Evolutionary conservation across 2,113 vertebrate species (phyloP).

Genomic region (Protomyctophum bolini): DNA sequence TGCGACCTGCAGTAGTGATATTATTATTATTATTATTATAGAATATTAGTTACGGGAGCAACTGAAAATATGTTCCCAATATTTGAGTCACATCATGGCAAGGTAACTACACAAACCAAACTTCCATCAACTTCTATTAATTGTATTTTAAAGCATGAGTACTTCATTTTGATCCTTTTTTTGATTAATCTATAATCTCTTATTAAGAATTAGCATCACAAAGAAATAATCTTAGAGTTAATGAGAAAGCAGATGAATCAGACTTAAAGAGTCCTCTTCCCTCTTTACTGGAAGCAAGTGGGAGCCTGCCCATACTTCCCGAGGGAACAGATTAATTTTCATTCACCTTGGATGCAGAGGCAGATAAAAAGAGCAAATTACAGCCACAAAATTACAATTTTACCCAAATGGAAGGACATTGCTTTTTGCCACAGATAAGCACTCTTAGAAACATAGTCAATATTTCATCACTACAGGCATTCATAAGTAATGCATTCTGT

Average conservation of each 20-base stretch:
- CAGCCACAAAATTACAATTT: constrained; percentile 40
- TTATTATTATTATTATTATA: too few relatives aligned
- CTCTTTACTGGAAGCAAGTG: neutral
- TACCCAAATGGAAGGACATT: neutral
- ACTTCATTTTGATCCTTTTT: neutral
- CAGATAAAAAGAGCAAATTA: constrained; percentile 7
- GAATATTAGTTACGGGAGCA: too few relatives aligned
- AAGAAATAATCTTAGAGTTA: neutral
- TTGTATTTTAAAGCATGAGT: too few relatives aligned
- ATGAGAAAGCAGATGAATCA: neutral
- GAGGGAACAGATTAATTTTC: constrained; percentile 5
- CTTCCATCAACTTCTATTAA: too few relatives aligned
- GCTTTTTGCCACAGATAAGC: constrained; percentile 33
- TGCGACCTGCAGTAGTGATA: too few relatives aligned
- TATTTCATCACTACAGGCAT: constrained; percentile 36
- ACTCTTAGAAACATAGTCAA: constrained; percentile 31
- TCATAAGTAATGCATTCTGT: constrained; percentile 53
- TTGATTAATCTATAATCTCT: constrained; percentile 16
- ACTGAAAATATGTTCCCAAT: too few relatives aligned
- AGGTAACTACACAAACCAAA: too few relatives aligned
- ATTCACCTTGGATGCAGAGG: neutral
- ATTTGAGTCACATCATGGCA: too few relatives aligned
- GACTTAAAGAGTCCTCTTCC: neutral
- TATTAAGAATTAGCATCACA: constrained; percentile 54
- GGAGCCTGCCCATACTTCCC: constrained; percentile 35